These are phyloP conservation scores for Dicentrarchus labrax DNA, from an alignment of 2,113 vertebrate species.

Conservation along the genomic window DNA sequence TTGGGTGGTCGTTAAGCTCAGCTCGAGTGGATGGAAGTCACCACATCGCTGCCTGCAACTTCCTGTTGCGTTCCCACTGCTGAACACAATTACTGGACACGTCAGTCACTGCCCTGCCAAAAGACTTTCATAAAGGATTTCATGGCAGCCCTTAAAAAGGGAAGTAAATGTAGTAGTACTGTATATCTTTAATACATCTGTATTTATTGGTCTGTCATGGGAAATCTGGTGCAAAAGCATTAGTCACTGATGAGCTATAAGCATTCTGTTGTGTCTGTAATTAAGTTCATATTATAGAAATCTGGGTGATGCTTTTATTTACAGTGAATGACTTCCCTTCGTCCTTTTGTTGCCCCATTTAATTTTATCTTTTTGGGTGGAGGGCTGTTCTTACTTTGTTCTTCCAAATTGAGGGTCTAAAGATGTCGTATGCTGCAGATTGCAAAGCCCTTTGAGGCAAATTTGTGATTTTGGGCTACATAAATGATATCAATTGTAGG, in stretches of 20 bases:
- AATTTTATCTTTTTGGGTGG: no score
- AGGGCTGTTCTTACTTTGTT: background rate
- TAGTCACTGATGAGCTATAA: conserved; percentile 1
- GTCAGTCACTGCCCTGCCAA: conserved; percentile 19
- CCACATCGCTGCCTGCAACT: conserved; percentile 22
- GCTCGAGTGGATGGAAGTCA: conserved; percentile 47
- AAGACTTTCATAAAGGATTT: conserved; percentile 31
- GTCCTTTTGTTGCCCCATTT: background rate
- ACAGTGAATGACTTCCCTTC: background rate
- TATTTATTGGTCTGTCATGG: background rate
- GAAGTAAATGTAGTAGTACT: background rate
- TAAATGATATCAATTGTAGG: background rate
- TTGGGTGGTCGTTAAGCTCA: conserved; percentile 50
- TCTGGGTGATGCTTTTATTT: conserved; percentile 9
- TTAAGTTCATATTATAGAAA: conserved; percentile 9
- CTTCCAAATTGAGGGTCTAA: background rate
- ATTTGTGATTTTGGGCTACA: background rate
- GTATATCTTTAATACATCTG: background rate
- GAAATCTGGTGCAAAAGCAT: background rate
- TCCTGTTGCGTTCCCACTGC: conserved; percentile 50
- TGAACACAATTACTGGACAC: conserved; percentile 44
- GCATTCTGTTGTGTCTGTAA: background rate
- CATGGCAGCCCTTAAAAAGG: background rate
- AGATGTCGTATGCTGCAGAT: background rate
- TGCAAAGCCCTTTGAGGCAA: background rate